Evolutionary conservation across 1,140 invertebrate species (phyloP).

Genomic region (Sycophaga agraensis): DNA sequence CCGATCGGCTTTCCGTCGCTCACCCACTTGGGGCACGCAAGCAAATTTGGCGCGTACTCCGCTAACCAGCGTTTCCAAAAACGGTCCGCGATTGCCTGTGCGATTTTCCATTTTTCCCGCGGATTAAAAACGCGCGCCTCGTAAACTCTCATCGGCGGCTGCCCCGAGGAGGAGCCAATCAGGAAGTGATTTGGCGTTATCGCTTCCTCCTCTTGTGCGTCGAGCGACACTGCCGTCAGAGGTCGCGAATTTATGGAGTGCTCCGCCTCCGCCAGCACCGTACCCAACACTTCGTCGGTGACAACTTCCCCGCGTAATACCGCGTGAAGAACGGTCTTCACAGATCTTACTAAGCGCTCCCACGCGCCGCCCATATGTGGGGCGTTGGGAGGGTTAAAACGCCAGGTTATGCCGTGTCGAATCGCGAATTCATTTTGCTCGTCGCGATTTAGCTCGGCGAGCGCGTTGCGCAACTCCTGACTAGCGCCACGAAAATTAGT

Average conservation of each 20-base stretch:
- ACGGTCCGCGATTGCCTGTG: neutral
- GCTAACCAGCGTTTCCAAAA: constrained; percentile 37
- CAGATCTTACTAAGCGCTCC: neutral
- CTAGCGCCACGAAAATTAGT: constrained; percentile 33
- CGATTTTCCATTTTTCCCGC: neutral
- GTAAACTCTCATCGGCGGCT: neutral
- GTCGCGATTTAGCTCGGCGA: too few relatives aligned
- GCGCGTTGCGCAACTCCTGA: too few relatives aligned
- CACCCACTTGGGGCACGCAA: constrained; percentile 20
- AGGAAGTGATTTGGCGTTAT: neutral
- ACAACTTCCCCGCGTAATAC: neutral
- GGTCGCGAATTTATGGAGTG: neutral
- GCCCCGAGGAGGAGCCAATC: neutral
- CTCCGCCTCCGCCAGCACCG: neutral
- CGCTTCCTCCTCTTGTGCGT: neutral
- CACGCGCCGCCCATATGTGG: neutral
- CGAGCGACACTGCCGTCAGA: neutral
- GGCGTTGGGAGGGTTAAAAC: neutral
- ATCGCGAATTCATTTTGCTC: too few relatives aligned
- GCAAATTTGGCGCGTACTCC: constrained; percentile 35
- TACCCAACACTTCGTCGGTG: neutral
- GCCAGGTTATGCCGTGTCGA: neutral
- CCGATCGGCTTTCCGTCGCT: neutral
- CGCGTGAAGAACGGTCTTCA: neutral
- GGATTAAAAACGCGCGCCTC: too few relatives aligned